A percentile compares a stretch with the other conserved stretches of the same genome.
Conservation (phyloP, 2,113 vertebrate species). For the Erpornis zantholeuca region DNA sequence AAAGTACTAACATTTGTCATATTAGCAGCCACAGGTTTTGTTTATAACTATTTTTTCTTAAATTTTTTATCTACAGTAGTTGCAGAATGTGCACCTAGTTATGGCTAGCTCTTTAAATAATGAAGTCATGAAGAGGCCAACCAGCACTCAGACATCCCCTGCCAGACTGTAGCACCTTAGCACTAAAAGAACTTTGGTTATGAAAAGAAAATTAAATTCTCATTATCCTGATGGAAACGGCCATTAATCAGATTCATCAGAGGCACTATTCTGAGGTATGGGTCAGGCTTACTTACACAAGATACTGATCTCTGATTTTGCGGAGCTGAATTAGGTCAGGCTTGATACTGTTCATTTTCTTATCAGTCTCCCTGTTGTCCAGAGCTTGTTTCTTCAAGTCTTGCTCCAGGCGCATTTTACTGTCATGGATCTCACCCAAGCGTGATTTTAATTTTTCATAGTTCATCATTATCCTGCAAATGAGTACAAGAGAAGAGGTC, state of each 20-base stretch:
- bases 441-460: conserved; percentile 95
- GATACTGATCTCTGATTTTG: conserved; percentile 94
- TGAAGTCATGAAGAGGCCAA: neutral
- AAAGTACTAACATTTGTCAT: neutral
- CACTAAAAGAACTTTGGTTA: neutral
- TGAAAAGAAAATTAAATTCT: neutral
- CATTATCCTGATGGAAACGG: neutral
- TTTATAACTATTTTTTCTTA: neutral
- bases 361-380: conserved; percentile 94
- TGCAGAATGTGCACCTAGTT: neutral
- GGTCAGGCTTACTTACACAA: conserved; percentile 82
- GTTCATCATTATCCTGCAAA: conserved; percentile 89
- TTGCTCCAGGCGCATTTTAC: conserved; percentile 90
- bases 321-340: conserved; percentile 94
- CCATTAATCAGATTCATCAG: conserved; percentile 9
- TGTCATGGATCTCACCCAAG: conserved; percentile 93
- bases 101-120: neutral
- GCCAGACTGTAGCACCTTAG: neutral
- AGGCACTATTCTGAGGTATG: neutral
- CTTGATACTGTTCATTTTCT: conserved; percentile 94
- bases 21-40: neutral
- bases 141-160: neutral
- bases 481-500: neutral
- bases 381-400: conserved; percentile 92
- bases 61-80: neutral